These are phyloP conservation scores for Telmatherina bonti DNA, from an alignment of 2,797 vertebrate genomes.

Conservation along the genomic window DNA sequence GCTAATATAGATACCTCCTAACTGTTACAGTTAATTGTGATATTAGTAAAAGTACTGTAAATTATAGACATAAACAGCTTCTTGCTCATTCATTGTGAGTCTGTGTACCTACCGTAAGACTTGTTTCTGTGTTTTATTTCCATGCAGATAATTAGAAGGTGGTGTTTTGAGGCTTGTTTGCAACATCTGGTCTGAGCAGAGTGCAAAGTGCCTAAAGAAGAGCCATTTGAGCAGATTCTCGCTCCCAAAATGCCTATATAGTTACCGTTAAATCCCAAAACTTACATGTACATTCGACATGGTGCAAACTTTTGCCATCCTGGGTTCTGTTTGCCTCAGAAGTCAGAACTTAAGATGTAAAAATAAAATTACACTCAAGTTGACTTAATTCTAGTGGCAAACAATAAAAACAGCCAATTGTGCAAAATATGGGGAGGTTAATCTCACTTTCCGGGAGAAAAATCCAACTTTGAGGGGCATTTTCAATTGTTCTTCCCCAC, in stretches of 20 bases:
- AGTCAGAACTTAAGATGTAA: neutral
- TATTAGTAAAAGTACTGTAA: neutral
- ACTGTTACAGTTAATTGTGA: neutral
- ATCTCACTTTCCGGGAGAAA: neutral
- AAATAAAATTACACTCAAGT: no score
- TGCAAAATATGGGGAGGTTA: neutral
- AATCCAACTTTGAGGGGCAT: neutral
- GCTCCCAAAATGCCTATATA: neutral
- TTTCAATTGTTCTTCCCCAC: no score
- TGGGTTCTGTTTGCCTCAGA: neutral
- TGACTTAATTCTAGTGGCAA: no score
- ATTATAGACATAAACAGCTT: neutral
- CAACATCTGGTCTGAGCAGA: conserved; percentile 14
- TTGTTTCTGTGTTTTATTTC: neutral
- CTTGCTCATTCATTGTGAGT: neutral
- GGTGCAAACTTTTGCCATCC: neutral
- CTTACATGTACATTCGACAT: neutral
- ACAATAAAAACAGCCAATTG: neutral
- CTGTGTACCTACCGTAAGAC: neutral
- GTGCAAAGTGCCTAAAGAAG: conserved; percentile 13
- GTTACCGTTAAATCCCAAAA: neutral
- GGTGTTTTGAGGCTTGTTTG: conserved; percentile 3
- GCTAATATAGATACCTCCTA: neutral
- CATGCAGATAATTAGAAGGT: neutral
- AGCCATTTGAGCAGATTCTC: neutral